Conservation (phyloP, 2,113 vertebrate genomes). For the Aepyceros melampus region DNA sequence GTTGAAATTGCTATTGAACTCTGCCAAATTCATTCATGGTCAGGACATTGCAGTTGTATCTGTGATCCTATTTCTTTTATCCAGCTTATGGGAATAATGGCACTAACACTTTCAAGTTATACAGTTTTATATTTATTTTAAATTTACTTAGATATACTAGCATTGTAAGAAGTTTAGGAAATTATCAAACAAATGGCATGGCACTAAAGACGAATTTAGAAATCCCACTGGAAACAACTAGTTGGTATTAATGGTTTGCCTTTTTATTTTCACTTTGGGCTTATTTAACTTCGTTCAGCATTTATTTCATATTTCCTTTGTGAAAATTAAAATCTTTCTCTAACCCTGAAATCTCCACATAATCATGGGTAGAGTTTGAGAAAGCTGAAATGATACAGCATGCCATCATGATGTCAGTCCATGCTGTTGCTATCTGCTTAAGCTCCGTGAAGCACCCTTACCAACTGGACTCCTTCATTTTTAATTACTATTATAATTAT, state of each 20-base stretch:
- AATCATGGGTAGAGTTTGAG: neutral
- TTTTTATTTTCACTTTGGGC: neutral
- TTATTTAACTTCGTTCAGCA: neutral
- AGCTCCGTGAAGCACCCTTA: neutral
- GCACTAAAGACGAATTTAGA: neutral
- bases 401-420: fast-evolving
- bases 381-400: neutral
- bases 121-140: neutral
- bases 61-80: neutral
- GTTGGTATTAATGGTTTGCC: neutral
- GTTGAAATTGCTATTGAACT: neutral
- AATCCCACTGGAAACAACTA: neutral
- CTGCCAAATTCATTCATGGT: neutral
- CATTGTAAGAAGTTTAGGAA: neutral
- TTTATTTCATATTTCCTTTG: neutral
- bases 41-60: neutral
- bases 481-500: neutral
- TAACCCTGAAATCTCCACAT: neutral
- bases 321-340: slow-evolving; percentile 5
- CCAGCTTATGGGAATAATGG: neutral
- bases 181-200: neutral
- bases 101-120: neutral
- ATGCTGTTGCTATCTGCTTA: neutral
- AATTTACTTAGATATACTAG: neutral
- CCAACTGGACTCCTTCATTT: neutral